These are phyloP conservation scores for Nyctibius bracteatus DNA, from an alignment of 2,113 vertebrate genomes.

Conservation along the genomic window DNA sequence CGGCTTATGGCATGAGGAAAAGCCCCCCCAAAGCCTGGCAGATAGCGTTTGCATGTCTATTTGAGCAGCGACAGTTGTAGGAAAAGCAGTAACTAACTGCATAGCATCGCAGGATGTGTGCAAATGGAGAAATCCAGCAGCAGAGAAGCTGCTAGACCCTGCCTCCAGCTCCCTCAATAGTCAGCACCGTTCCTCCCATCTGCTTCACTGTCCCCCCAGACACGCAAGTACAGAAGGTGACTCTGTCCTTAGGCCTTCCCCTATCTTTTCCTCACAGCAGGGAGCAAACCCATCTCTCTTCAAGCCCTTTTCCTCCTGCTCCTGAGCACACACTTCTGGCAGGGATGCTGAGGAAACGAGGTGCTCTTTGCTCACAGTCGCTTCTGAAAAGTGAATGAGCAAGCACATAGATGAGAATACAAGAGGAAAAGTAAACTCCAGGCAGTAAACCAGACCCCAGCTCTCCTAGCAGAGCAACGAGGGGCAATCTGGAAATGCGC, in stretches of 20 bases:
- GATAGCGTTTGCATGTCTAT: background rate
- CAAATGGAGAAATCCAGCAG: background rate
- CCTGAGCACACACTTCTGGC: background rate
- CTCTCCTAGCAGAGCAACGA: background rate
- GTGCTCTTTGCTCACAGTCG: background rate
- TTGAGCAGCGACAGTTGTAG: background rate
- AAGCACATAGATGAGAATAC: background rate
- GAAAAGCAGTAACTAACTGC: background rate
- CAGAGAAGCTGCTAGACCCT: background rate
- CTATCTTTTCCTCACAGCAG: background rate
- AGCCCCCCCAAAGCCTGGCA: background rate
- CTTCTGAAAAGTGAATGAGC: background rate
- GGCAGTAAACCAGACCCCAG: background rate
- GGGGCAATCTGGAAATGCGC: background rate
- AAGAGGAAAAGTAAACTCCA: background rate
- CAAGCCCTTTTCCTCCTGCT: background rate
- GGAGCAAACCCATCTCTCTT: background rate
- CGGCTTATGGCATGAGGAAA: rapidly evolving
- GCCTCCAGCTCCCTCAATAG: background rate
- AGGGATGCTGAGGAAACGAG: background rate
- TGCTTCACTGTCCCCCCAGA: background rate
- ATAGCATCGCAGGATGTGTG: background rate
- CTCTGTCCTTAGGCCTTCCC: background rate
- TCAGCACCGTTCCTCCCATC: background rate
- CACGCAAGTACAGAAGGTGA: background rate